phyloP scores from a whole-genome alignment of 2,888 invertebrate genomes.

The Argyra leucocephala region DNA sequence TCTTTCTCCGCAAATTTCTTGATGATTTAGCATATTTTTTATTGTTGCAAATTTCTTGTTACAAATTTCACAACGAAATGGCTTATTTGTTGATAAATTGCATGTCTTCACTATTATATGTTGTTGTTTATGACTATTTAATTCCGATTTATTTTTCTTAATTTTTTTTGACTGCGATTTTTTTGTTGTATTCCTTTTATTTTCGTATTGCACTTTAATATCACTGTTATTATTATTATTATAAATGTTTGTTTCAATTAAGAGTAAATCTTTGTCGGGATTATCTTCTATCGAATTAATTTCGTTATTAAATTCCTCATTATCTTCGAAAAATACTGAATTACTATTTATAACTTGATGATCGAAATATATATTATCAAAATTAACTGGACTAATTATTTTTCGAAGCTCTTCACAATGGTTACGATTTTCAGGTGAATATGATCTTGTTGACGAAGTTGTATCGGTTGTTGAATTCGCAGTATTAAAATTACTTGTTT shows the following conservation, averaged over 20 bases:
- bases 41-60: background rate
- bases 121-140: background rate
- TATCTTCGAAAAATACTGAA: background rate
- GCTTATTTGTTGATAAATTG: background rate
- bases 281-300: background rate
- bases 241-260: background rate
- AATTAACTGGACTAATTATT: background rate
- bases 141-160: background rate
- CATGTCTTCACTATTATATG: background rate
- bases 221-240: background rate
- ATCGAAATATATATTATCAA: conserved; percentile 8
- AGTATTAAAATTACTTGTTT: background rate
- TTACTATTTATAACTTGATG: background rate
- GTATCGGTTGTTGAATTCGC: background rate
- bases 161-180: background rate
- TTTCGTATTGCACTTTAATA: conserved; percentile 1
- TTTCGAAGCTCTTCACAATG: background rate
- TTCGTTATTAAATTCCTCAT: background rate
- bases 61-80: conserved; percentile 7
- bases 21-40: background rate
- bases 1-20: background rate
- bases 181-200: background rate
- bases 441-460: background rate
- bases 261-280: background rate
- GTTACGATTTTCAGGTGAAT: background rate